phyloP scores from a whole-genome alignment of 2,797 vertebrate genomes.

The Emys orbicularis region DNA sequence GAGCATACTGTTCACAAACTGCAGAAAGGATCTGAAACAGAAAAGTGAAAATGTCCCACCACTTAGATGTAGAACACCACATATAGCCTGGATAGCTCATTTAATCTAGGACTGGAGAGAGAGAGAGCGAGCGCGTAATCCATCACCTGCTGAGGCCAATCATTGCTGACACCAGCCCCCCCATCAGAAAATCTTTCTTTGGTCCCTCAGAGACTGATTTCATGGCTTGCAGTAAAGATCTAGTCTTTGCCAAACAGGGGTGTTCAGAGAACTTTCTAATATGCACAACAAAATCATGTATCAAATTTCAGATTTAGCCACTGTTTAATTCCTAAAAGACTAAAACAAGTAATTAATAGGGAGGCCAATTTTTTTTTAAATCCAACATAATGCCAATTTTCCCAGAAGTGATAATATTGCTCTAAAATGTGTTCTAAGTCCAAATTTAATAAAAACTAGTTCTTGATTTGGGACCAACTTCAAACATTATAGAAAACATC shows the following conservation, averaged over 20 bases:
- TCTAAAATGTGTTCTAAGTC: background rate
- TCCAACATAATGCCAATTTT: background rate
- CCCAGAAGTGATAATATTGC: accelerated
- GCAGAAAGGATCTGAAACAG: background rate
- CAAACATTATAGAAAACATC: background rate
- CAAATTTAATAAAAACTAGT: background rate
- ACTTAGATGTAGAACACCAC: accelerated
- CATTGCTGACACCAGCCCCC: background rate
- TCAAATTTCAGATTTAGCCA: background rate
- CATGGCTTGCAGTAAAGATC: background rate
- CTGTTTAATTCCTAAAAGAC: background rate
- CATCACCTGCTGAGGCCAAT: slow-evolving; percentile 54
- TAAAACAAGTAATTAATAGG: background rate
- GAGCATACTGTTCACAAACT: background rate
- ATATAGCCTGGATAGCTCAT: background rate
- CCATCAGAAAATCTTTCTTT: background rate
- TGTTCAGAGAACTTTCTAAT: background rate
- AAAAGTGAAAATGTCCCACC: background rate
- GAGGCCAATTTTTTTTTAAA: background rate
- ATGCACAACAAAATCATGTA: background rate
- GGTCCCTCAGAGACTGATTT: background rate
- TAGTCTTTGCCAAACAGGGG: background rate
- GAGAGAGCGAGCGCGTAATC: background rate
- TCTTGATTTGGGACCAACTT: background rate
- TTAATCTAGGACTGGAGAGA: background rate